These are phyloP conservation scores for Dorcus parallelipipedus DNA, from an alignment of 2,888 invertebrate species.

Conservation along the genomic window DNA sequence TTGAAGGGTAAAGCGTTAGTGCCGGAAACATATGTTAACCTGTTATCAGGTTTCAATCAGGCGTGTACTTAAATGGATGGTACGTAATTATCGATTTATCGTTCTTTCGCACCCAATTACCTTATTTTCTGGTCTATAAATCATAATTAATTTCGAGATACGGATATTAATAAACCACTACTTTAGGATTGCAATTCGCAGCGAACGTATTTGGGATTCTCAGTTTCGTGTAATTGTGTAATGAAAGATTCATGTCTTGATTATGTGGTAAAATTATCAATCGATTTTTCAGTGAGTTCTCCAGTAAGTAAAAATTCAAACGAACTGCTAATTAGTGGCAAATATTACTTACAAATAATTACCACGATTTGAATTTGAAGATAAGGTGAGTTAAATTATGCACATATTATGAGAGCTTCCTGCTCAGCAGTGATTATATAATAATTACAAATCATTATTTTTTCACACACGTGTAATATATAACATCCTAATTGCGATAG, in stretches of 20 bases:
- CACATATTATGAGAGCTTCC: neutral
- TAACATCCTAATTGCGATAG: neutral
- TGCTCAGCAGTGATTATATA: slow-evolving; percentile 1
- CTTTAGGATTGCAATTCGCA: too few relatives aligned
- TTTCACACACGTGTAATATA: neutral
- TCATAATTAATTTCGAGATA: slow-evolving; percentile 25
- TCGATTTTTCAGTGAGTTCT: too few relatives aligned
- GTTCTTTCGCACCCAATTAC: slow-evolving; percentile 36
- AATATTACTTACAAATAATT: too few relatives aligned
- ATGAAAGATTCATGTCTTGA: too few relatives aligned
- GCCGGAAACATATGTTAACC: slow-evolving; percentile 35
- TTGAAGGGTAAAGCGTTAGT: neutral
- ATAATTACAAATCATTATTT: neutral
- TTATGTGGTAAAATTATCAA: too few relatives aligned
- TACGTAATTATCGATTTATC: slow-evolving; percentile 34
- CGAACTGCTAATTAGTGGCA: too few relatives aligned
- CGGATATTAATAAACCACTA: neutral
- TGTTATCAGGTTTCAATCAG: slow-evolving; percentile 29
- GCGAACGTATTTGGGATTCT: too few relatives aligned
- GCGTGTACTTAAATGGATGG: slow-evolving; percentile 31
- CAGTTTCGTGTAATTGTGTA: too few relatives aligned
- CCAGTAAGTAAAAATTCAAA: too few relatives aligned
- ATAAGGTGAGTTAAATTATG: too few relatives aligned
- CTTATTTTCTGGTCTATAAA: slow-evolving; percentile 30
- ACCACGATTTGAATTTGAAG: too few relatives aligned